Conservation (phyloP, 2,797 vertebrate species). For the Muscicapa striata region DNA sequence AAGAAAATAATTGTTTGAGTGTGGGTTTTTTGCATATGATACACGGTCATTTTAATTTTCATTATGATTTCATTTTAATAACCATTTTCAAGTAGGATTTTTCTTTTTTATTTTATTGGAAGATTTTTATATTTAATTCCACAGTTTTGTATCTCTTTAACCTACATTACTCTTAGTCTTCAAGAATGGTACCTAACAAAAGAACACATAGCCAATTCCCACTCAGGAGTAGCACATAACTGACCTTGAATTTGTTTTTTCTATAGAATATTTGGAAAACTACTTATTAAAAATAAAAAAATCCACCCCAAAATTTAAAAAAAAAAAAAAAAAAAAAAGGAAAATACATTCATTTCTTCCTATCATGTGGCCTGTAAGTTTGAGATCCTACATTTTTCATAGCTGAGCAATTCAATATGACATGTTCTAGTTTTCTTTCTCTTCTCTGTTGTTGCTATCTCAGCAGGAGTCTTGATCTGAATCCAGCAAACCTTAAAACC, state of each 20-base stretch:
- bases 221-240: neutral
- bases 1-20: neutral
- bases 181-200: neutral
- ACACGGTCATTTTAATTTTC: neutral
- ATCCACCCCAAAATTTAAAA: fast-evolving
- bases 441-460: neutral
- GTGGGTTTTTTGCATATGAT: fast-evolving
- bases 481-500: neutral
- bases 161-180: neutral
- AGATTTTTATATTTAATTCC: neutral
- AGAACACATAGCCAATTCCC: neutral
- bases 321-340: neutral
- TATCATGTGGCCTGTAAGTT: neutral
- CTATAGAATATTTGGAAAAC: neutral
- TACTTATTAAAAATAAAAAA: neutral
- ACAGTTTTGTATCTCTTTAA: neutral
- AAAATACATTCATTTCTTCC: neutral
- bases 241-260: neutral
- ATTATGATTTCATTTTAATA: neutral
- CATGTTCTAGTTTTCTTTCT: neutral
- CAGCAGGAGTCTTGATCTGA: neutral
- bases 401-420: neutral
- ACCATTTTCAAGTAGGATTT: fast-evolving
- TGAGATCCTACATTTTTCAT: neutral
- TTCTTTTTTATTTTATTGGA: neutral